Conservation (phyloP, 2,888 invertebrate genomes). For the Coremacera marginata region DNA sequence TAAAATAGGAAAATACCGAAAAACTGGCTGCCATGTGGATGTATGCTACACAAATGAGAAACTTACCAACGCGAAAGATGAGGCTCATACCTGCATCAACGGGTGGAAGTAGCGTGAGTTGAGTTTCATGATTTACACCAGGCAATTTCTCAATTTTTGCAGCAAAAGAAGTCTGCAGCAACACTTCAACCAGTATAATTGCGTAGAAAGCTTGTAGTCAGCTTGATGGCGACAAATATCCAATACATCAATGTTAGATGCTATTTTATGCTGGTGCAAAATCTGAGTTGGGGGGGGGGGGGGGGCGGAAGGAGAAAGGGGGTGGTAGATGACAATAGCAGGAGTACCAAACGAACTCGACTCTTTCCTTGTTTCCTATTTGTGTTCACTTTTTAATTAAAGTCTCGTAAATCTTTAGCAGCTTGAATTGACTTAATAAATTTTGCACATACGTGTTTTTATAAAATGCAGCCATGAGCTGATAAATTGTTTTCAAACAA, state of each 20-base stretch:
- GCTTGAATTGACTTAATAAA: slow-evolving; percentile 14
- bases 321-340: not conserved
- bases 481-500: not conserved
- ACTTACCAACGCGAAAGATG: slow-evolving; percentile 50
- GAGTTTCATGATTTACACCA: not conserved
- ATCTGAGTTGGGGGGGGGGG: too few relatives aligned
- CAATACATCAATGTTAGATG: too few relatives aligned
- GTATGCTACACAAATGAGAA: slow-evolving; percentile 60
- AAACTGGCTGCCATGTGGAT: slow-evolving; percentile 65
- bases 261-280: not conserved
- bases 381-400: slow-evolving; percentile 18
- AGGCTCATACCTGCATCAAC: slow-evolving; percentile 66
- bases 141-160: not conserved
- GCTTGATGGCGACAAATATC: not conserved
- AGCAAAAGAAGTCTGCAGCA: not conserved
- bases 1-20: slow-evolving; percentile 56
- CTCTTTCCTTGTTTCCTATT: not conserved
- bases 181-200: not conserved
- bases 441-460: not conserved
- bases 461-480: not conserved
- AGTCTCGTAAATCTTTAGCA: slow-evolving; percentile 16
- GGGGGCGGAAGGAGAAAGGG: not conserved
- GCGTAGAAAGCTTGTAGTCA: not conserved
- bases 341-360: not conserved
- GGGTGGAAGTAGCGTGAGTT: slow-evolving; percentile 56